Conservation (phyloP, 1,140 invertebrate genomes). For the Myzus persicae region DNA sequence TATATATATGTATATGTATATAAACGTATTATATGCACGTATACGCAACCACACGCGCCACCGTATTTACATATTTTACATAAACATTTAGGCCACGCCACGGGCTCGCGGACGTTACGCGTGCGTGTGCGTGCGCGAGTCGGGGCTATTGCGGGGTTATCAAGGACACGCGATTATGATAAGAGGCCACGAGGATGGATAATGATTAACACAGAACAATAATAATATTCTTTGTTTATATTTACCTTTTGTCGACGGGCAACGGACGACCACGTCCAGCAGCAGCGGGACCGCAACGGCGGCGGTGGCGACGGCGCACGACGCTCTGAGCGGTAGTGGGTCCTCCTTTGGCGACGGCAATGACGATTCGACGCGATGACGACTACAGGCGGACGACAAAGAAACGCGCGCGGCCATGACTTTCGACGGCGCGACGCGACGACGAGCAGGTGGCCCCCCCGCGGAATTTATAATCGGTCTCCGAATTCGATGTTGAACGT, state of each 20-base stretch:
- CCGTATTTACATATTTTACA: background rate
- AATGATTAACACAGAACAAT: slow-evolving; percentile 21
- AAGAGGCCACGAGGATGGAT: slow-evolving; percentile 57
- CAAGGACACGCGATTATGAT: slow-evolving; percentile 54
- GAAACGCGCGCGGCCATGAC: slow-evolving; percentile 54
- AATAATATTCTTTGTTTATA: slow-evolving; percentile 50
- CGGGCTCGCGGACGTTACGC: background rate
- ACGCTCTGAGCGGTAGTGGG: background rate
- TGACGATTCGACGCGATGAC: background rate
- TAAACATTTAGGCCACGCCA: background rate
- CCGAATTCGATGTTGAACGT: background rate
- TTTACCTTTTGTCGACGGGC: slow-evolving; percentile 47
- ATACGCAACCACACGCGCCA: background rate
- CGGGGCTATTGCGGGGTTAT: slow-evolving; percentile 42
- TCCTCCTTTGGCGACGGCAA: slow-evolving; percentile 22
- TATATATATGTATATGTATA: background rate
- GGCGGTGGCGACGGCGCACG: background rate
- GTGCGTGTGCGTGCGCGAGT: background rate
- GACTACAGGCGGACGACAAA: slow-evolving; percentile 28
- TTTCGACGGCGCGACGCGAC: background rate
- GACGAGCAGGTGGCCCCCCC: slow-evolving; percentile 46
- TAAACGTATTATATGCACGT: background rate
- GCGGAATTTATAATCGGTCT: slow-evolving; percentile 34
- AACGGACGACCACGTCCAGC: background rate
- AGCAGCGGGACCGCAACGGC: background rate